phyloP scores from a whole-genome alignment of 2,797 vertebrate genomes.

The Meda fulgida region DNA sequence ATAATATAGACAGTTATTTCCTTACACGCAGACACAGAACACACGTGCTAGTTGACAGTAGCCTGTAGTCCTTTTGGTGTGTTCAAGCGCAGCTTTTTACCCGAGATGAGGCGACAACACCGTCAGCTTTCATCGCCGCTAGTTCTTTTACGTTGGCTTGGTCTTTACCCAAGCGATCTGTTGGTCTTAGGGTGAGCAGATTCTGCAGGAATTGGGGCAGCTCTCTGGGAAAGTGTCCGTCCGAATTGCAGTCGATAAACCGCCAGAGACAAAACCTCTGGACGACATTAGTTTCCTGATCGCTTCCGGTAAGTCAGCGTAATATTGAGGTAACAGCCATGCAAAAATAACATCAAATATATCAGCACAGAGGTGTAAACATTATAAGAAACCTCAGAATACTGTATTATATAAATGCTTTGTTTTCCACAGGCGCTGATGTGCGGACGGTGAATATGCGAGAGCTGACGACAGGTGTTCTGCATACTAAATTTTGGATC shows the following conservation, averaged over 20 bases:
- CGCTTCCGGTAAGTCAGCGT: conserved; percentile 63
- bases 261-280: conserved; percentile 50
- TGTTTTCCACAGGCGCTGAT: conserved; percentile 78
- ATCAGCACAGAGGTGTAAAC: too few relatives aligned
- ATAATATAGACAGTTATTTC: background rate
- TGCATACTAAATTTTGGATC: conserved; percentile 96
- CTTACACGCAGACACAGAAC: background rate
- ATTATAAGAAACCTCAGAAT: background rate
- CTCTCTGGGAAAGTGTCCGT: conserved; percentile 77
- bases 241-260: conserved; percentile 83
- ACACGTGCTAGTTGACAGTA: background rate
- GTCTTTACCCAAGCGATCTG: background rate
- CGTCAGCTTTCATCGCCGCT: background rate
- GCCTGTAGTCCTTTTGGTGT: background rate
- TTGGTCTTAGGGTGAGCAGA: conserved; percentile 79
- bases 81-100: background rate
- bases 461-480: conserved; percentile 83
- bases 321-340: background rate
- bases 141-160: background rate
- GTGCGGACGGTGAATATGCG: conserved; percentile 85
- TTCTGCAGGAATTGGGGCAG: conserved; percentile 78
- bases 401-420: background rate
- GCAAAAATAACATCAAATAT: background rate
- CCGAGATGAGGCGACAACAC: background rate
- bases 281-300: conserved; percentile 74